Base-by-base conservation (phyloP, 2,888 invertebrate species). In the Heliothis peltigera region DNA sequence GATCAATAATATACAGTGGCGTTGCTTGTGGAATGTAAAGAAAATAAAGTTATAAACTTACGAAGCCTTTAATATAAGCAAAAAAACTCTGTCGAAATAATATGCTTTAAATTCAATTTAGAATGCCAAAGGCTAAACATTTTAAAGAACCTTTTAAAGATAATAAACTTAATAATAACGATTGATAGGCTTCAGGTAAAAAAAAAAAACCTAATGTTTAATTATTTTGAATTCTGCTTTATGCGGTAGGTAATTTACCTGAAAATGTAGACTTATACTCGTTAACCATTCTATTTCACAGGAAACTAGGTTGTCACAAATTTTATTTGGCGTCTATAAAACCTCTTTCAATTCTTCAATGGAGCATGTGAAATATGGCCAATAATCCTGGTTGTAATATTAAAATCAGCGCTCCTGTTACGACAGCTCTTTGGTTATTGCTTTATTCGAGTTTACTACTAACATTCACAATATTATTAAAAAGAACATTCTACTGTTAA, bases 381-480 rank as follows among this genome's bases (percentile, higher is more conserved):
- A 79, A 82, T 80, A 79, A 81, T 77, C 68, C 72, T 64, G 64
- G 69, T 82, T 84, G 89, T 89, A 84, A 86, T 88, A 90, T 89
- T 89, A 84, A 89, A 88, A 90, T 89, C 70, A 44, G 56, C 65
- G 57, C 70, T 64, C 49, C 78, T 83, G 84, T 84, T 84, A 77
- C 77, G 82, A 84, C 82, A 86, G 72, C 77, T 79, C 75, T 73
- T 67, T 58, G 77, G 79, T 84, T 86, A 86, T 85, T 83, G 80
- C 81, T 80, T 86, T 83, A 82, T 83, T 79, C 79, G 75, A 71
- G 51, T 70, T 69, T 35, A 49, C 76, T 21, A 71, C 76, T 77
- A 39, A 39, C 39, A n/a, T 15, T n/a, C 15, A 39, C 5, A 39
- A 62, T 42, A 75, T 70, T 77, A 77, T 76, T 69, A 75, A 77